Percentiles rank a stretch among this genome's conserved stretches.
phyloP scores from a whole-genome alignment of 2,113 vertebrate species.

The Falco punctatus region DNA sequence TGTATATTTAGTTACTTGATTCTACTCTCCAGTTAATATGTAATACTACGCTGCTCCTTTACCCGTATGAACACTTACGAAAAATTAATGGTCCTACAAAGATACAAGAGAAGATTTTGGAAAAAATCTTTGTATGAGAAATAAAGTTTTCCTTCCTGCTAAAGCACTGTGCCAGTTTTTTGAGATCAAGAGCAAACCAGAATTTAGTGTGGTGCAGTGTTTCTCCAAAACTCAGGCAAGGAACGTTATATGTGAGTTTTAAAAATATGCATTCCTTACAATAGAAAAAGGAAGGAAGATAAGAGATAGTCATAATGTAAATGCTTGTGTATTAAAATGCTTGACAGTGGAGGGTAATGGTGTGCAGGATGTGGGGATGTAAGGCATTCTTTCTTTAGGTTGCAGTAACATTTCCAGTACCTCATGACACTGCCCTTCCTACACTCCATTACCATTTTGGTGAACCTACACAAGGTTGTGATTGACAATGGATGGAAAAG shows the following conservation, averaged over 20 bases:
- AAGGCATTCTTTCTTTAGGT: not conserved
- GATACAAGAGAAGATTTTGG: not conserved
- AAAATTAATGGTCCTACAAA: not conserved
- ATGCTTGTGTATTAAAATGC: not conserved
- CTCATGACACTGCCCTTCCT: not conserved
- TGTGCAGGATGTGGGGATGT: not conserved
- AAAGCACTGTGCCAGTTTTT: not conserved
- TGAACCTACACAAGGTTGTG: not conserved
- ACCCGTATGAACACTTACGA: not conserved
- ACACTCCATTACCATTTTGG: not conserved
- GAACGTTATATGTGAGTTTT: not conserved
- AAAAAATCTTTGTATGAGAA: not conserved
- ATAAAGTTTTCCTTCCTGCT: not conserved
- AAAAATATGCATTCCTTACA: not conserved
- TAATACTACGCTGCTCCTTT: not conserved
- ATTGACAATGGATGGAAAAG: not conserved
- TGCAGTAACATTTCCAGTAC: not conserved
- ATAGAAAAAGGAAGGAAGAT: not conserved
- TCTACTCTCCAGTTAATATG: not conserved
- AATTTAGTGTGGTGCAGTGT: not conserved
- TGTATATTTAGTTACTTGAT: not conserved
- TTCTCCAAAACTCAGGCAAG: not conserved
- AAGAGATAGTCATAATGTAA: not conserved
- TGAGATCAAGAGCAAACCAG: not conserved
- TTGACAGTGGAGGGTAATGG: not conserved